Evolutionary conservation across 2,888 invertebrate species (phyloP).

Genomic region (Druceiella hillmani): DNA sequence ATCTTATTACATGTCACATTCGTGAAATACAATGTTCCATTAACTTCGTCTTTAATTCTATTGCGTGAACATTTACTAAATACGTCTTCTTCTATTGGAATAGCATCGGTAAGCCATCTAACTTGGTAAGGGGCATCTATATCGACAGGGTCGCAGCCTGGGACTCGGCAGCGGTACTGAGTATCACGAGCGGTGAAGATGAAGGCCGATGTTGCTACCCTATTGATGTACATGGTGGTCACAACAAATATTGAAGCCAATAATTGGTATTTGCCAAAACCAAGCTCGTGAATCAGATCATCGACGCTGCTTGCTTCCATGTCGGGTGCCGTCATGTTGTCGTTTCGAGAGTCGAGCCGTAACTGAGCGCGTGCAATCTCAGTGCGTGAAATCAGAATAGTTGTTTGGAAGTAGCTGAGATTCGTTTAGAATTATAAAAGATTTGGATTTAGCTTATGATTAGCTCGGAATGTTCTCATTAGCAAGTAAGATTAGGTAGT

Average conservation of each 20-base stretch:
- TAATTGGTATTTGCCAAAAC: conserved; percentile 11
- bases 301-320: conserved; percentile 3
- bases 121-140: conserved; percentile 16
- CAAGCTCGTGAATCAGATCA: conserved; percentile 9
- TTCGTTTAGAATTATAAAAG: too few species aligned
- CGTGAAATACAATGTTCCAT: neutral
- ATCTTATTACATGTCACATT: neutral
- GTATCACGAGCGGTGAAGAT: conserved; percentile 19
- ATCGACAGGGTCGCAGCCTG: conserved; percentile 19
- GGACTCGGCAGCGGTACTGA: conserved; percentile 22
- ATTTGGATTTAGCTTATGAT: too few species aligned
- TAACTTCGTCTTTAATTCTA: neutral
- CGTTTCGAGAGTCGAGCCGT: too few species aligned
- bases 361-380: too few species aligned
- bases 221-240: conserved; percentile 13
- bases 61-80: conserved; percentile 14
- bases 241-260: conserved; percentile 10
- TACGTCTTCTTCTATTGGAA: conserved; percentile 17
- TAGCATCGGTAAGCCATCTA: conserved; percentile 19
- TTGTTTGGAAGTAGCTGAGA: too few species aligned
- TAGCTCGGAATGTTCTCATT: too few species aligned
- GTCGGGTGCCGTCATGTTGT: neutral
- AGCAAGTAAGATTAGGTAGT: too few species aligned
- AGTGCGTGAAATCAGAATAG: too few species aligned
- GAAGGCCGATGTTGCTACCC: conserved; percentile 13